Percentiles rank a stretch among this genome's conserved stretches.
These are phyloP conservation scores for Chitala chitala DNA, from an alignment of 2,113 vertebrate species.

Conservation along the genomic window DNA sequence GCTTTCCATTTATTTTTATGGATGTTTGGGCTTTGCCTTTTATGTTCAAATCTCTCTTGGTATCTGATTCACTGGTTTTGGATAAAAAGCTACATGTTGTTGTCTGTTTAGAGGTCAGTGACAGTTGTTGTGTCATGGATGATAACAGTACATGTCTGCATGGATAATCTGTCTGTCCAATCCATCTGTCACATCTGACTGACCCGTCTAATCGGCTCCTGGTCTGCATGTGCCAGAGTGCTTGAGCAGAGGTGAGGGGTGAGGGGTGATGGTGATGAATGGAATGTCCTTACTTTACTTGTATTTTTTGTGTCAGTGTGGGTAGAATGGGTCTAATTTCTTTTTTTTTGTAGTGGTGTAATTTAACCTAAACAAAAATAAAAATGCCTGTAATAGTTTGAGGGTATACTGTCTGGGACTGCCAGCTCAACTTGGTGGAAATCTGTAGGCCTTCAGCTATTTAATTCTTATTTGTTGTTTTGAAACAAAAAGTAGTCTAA, in stretches of 20 bases:
- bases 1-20: background rate
- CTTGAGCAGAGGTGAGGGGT: too few species aligned
- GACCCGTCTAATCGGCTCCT: background rate
- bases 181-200: slow-evolving; percentile 17
- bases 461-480: too few species aligned
- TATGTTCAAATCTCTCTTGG: background rate
- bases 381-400: too few species aligned
- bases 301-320: too few species aligned
- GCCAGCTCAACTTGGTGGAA: too few species aligned
- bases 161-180: slow-evolving; percentile 10
- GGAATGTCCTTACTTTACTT: background rate
- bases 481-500: too few species aligned
- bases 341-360: background rate
- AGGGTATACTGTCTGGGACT: too few species aligned
- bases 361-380: too few species aligned
- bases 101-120: background rate
- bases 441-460: too few species aligned
- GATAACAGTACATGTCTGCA: background rate
- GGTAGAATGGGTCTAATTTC: background rate
- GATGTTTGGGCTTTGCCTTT: background rate
- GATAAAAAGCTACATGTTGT: background rate
- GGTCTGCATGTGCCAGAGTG: background rate
- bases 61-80: background rate
- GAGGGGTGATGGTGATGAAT: too few species aligned
- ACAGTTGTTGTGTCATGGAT: background rate